These are phyloP conservation scores for Mechanitis messenoides DNA, from an alignment of 2,888 invertebrate species.

Conservation along the genomic window DNA sequence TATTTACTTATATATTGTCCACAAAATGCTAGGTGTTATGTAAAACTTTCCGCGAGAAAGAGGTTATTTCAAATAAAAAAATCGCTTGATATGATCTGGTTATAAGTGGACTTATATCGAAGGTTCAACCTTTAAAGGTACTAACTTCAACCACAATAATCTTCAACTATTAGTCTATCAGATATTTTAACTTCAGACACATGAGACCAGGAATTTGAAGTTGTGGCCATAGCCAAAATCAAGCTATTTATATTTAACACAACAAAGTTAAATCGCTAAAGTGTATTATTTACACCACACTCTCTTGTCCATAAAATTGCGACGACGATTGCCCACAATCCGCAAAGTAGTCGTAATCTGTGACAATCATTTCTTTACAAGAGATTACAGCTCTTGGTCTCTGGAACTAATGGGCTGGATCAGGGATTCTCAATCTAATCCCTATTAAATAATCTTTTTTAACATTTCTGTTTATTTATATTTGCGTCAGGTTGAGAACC, in stretches of 20 bases:
- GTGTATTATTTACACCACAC: slow-evolving; percentile 29
- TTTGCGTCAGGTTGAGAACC: slow-evolving; percentile 10
- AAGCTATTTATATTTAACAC: background rate
- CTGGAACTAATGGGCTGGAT: slow-evolving; percentile 4
- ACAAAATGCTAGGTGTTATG: too few relatives aligned
- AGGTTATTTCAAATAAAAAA: too few relatives aligned
- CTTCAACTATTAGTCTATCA: too few relatives aligned
- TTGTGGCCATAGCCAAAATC: too few relatives aligned
- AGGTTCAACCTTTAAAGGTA: too few relatives aligned
- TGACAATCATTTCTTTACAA: slow-evolving; percentile 26
- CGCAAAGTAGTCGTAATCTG: slow-evolving; percentile 25
- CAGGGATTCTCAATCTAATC: background rate
- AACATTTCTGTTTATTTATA: slow-evolving; percentile 13
- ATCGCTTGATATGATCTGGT: too few relatives aligned
- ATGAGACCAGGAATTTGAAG: too few relatives aligned
- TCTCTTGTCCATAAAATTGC: slow-evolving; percentile 23
- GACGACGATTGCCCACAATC: slow-evolving; percentile 25
- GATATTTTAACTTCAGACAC: too few relatives aligned
- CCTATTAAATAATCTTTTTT: background rate
- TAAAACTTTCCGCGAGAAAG: too few relatives aligned
- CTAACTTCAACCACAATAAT: too few relatives aligned
- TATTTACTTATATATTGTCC: too few relatives aligned
- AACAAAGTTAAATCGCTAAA: slow-evolving; percentile 13
- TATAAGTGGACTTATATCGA: too few relatives aligned
- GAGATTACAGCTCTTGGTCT: slow-evolving; percentile 2